Base-by-base conservation (phyloP, 2,113 vertebrate species). In the Tragelaphus strepsiceros region DNA sequence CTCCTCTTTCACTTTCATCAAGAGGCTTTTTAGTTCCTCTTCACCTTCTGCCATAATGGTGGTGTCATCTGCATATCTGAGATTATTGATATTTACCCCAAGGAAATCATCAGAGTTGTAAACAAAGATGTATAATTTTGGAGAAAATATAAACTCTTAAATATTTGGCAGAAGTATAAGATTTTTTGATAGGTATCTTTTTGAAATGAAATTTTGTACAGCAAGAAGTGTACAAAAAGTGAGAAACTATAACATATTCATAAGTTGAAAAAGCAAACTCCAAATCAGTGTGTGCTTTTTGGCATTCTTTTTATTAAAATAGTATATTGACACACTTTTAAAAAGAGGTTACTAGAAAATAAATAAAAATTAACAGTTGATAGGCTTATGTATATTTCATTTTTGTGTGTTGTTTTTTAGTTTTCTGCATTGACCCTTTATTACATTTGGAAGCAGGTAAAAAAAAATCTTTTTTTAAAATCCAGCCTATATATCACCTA, bases 271-370 rank as follows among this genome's bases (percentile, higher is more conserved):
- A 94, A 92, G 32, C 21, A 80, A 74, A 67, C 7, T 83, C 7
- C n/a, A 83, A 61, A 93, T 83, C 43, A 59, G 9, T 56, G 67
- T 87, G 17, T 71, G 26, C 10, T 15, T 64, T 81, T 78, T 35
- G 26, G 26, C 16, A 83, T 67, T 92, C 8, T 26, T 88, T 90
- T 97, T 87, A 83, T 92, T 95, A 82, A 96, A 92, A 74, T 94
- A 35, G 4, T 19, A 19, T 81, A 61, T 17, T 81, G 43, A 85
- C 67, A 67, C 2, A 22, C 21, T 64, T 64, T 67, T 15, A 46
- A 81, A 51, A 49, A 62, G 11, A 61, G 9, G 53, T 62, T 77
- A 87, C 13, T 39, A 84, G 12, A 30, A 89, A 92, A 87, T 64
- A 80, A 22, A 62, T 32, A 6, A 49, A 90, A 84, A 81, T 22